Evolutionary conservation across 2,113 vertebrate species (phyloP), one percentile per base, ranked within the genome.

Genomic region (Cyanistes caeruleus): DNA sequence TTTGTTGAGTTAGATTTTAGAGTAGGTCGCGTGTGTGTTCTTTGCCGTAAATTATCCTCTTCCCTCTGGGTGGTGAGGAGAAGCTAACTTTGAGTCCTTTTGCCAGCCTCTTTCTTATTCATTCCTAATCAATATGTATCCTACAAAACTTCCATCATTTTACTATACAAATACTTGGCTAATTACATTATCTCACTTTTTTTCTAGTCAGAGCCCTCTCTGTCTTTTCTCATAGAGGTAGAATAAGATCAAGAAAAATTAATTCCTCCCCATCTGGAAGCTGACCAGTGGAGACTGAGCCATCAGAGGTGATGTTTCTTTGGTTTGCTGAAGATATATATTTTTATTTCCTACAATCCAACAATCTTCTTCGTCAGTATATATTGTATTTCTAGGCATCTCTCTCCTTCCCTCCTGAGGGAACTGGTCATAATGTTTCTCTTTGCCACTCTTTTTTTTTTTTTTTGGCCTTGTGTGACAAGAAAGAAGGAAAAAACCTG

Each of bases 1-100:
- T n/a, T n/a, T n/a, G 25, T 49, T 85, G 24, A 25, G 75, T 43
- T 83, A 51, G 19, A n/a, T 56, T 93, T 83, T 65, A 79, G 31
- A 3, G 41, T 63, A 55, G 21, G 19, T 64, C 0, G 0, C 0
- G 0, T 37, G 10, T 59, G 6, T 76, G 27, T 48, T 49, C 58
- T 48, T 20, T 51, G 16, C 53, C 11, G 25, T 78, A 68, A 91
- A 67, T 51, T 9, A 28, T 90, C 46, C 8, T 64, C 10, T 77
- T 82, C 31, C 20, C 15, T 53, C n/a, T 46, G 6, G 12, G 17
- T 65, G 43, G 11, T 2, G 2, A 74, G 49, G 19, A 64, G 33
- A 84, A 79, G 25, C 24, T 39, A 56, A 7, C 31, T 22, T 78
- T 15, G 24, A 87, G 83, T 72, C 43, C 60, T 68, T 92, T 56